Conservation (phyloP, 1,140 invertebrate genomes). For the Bemisia tabaci region DNA sequence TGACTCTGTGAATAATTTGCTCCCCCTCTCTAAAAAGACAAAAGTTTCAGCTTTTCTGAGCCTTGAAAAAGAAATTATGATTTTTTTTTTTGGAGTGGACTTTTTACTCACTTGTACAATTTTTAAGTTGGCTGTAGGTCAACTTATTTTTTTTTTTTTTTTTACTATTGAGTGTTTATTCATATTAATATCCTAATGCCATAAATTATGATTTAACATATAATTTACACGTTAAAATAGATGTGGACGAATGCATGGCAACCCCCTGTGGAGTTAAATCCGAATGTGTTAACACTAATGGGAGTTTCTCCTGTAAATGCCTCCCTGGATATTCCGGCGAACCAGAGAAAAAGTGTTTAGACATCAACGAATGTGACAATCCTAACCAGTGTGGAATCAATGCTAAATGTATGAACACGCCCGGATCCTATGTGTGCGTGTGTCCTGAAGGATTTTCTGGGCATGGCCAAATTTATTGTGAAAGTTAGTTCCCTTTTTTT, state of each 20-base stretch:
- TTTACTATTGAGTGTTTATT: too few species aligned
- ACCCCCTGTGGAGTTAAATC: slow-evolving; percentile 51
- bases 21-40: too few species aligned
- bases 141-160: too few species aligned
- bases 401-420: slow-evolving; percentile 59
- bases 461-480: slow-evolving; percentile 49
- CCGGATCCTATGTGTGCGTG: slow-evolving; percentile 56
- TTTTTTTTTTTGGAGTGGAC: too few species aligned
- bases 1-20: too few species aligned
- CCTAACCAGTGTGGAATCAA: slow-evolving; percentile 48
- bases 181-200: too few species aligned
- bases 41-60: too few species aligned
- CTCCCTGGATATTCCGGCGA: slow-evolving; percentile 51
- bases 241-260: slow-evolving; percentile 40
- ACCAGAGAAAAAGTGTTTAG: slow-evolving; percentile 35
- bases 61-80: too few species aligned
- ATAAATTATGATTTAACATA: too few species aligned
- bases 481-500: slow-evolving; percentile 56
- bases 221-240: slow-evolving; percentile 26
- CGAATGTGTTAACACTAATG: slow-evolving; percentile 56
- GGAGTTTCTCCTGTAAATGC: slow-evolving; percentile 59
- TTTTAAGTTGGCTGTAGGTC: too few species aligned
- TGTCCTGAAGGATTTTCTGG: slow-evolving; percentile 48
- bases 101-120: too few species aligned
- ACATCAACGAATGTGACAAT: slow-evolving; percentile 50